These are phyloP conservation scores for Siniperca knerii DNA, from an alignment of 2,113 vertebrate genomes.

Conservation along the genomic window DNA sequence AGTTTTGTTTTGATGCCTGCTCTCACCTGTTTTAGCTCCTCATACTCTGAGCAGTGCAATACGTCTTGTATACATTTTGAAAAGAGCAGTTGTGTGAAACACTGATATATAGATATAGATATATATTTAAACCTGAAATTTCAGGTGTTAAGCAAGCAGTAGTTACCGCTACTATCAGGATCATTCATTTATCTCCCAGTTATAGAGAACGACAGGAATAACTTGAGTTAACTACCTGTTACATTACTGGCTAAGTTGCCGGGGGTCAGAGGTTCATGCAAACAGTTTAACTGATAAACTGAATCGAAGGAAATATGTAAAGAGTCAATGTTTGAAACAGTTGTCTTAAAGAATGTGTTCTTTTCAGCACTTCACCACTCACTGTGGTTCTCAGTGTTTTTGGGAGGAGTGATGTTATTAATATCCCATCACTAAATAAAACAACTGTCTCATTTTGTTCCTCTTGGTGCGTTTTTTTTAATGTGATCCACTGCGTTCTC, in stretches of 20 bases:
- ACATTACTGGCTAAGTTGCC: background rate
- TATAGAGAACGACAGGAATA: no score
- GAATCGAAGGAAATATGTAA: background rate
- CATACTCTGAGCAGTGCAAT: background rate
- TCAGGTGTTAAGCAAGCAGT: no score
- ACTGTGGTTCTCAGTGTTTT: background rate
- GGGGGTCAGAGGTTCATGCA: background rate
- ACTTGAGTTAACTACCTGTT: background rate
- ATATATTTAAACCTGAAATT: no score
- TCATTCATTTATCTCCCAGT: background rate
- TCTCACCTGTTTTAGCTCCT: background rate
- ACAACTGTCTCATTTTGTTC: background rate
- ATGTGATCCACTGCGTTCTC: background rate
- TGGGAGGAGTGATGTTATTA: background rate
- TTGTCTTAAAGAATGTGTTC: no score
- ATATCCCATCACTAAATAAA: background rate
- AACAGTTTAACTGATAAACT: background rate
- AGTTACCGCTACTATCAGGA: background rate
- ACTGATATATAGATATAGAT: no score
- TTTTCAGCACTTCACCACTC: background rate
- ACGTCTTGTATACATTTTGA: background rate
- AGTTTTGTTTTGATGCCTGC: background rate
- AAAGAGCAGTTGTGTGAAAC: no score
- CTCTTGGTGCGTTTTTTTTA: background rate
- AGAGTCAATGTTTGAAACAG: accelerated